Conservation (phyloP, 2,113 vertebrate genomes). For the Nasalis larvatus region DNA sequence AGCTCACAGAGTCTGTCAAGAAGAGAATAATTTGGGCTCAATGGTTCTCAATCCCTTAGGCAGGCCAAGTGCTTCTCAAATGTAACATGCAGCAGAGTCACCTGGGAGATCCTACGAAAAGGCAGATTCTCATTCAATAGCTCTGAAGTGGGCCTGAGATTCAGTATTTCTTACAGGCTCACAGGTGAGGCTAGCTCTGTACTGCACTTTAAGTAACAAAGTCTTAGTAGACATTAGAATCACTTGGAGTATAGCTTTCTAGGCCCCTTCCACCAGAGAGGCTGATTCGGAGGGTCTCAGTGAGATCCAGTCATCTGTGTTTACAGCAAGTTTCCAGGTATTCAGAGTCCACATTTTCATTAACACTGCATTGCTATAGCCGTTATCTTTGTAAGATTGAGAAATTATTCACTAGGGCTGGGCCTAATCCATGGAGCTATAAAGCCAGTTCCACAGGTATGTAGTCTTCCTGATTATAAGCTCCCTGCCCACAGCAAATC, state of each 20-base stretch:
- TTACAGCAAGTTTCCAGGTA: background rate
- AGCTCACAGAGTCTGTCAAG: background rate
- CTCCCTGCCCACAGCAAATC: slow-evolving; percentile 9
- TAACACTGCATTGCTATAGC: background rate
- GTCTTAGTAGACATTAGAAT: background rate
- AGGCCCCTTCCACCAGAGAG: background rate
- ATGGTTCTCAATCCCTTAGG: background rate
- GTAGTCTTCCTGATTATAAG: background rate
- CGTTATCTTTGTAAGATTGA: background rate
- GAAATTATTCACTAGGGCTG: background rate
- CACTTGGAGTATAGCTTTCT: background rate
- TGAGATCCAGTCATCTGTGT: background rate
- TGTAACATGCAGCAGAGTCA: background rate
- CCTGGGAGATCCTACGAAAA: background rate
- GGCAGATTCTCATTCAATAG: background rate
- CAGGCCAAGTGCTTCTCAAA: background rate
- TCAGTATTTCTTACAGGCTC: background rate
- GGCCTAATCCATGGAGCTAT: background rate
- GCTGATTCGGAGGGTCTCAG: background rate
- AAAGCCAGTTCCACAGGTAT: background rate
- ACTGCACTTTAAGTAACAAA: background rate
- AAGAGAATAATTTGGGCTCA: background rate
- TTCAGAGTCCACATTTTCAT: background rate
- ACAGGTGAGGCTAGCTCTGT: background rate
- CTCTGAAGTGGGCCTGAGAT: background rate